These are phyloP conservation scores for Archips xylosteana DNA, from an alignment of 2,888 invertebrate species.

Conservation along the genomic window DNA sequence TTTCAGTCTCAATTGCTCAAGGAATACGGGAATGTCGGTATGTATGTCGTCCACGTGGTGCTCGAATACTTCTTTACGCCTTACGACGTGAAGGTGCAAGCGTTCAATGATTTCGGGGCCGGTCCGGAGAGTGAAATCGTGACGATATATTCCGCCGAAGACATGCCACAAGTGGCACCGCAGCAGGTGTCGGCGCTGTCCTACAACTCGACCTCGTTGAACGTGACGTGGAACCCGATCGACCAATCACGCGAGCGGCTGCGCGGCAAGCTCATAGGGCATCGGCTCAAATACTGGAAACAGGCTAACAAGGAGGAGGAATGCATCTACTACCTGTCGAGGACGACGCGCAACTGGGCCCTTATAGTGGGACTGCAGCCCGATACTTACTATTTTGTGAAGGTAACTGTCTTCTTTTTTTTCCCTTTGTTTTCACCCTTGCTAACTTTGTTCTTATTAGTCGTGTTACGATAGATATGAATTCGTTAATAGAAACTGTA, in stretches of 20 bases:
- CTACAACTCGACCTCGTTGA: slow-evolving; percentile 96
- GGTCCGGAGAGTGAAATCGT: slow-evolving; percentile 93
- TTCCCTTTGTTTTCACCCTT: too few relatives aligned
- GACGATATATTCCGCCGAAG: slow-evolving; percentile 94
- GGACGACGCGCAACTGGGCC: slow-evolving; percentile 93
- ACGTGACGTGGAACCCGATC: slow-evolving; percentile 96
- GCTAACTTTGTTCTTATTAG: too few relatives aligned
- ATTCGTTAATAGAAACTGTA: too few relatives aligned
- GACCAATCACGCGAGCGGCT: slow-evolving; percentile 93
- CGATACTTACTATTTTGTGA: slow-evolving; percentile 96
- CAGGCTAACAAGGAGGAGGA: slow-evolving; percentile 90
- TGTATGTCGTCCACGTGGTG: slow-evolving; percentile 91
- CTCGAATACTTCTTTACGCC: slow-evolving; percentile 91
- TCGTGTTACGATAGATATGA: too few relatives aligned
- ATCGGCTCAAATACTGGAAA: slow-evolving; percentile 97
- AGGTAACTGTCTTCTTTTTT: slow-evolving; percentile 75
- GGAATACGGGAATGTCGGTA: slow-evolving; percentile 90
- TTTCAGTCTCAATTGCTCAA: slow-evolving; percentile 90
- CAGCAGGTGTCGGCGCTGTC: slow-evolving; percentile 91
- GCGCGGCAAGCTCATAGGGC: slow-evolving; percentile 96
- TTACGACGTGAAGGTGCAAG: slow-evolving; percentile 94
- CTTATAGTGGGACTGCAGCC: slow-evolving; percentile 97
- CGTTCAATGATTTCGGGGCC: slow-evolving; percentile 91
- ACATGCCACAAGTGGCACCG: slow-evolving; percentile 96
- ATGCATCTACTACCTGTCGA: slow-evolving; percentile 93